Base-by-base conservation (phyloP, 2,113 vertebrate genomes). In the Tupaia tana region DNA sequence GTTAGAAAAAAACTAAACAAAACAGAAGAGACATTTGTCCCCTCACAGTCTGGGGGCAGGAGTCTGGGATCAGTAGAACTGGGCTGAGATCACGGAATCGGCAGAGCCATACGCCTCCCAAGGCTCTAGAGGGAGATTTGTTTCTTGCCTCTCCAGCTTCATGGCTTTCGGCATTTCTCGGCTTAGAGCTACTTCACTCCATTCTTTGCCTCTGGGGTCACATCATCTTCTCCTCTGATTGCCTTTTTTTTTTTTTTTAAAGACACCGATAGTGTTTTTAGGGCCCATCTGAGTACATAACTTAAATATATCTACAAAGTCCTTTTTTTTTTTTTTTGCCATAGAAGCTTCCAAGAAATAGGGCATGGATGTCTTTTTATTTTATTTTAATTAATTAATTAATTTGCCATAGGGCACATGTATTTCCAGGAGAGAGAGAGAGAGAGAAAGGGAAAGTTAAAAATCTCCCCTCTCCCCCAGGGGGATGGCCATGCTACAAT, bases 101-200 rank as follows among this genome's bases (percentile, higher is more conserved):
- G 5, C 52, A 7, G 22, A 24, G 14, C 22, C 43, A 1, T 0
- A 0, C n/a, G 86, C 34, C 34, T 13, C 31, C 20, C 20, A 52
- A 43, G 15, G 8, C 7, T 19, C 22, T 7, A 4, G 29, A 52
- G n/a, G 54, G n/a, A 6, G 24, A 43, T 20, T 20, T 3, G 1
- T 25, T 59, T n/a, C 75, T 74, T 59, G 19, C 7, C 22, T 63
- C 59, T 71, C 9, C 4, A 20, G 64, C 22, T 31, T 66, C 2
- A 0, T 25, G 24, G 34, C 24, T 74, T 20, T 29, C 7, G 1
- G 10, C 14, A n/a, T 13, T 34, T n/a, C 11, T 27, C 83, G 95
- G 80, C 59, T 70, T n/a, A 8, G 54, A 69, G 59, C 14, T 2
- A 0, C 0, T 0, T 59, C 1, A 3, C 69, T 31, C 11, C 9